Evolutionary conservation across 2,888 invertebrate genomes (phyloP).

Genomic region (Epicampocera succincta): DNA sequence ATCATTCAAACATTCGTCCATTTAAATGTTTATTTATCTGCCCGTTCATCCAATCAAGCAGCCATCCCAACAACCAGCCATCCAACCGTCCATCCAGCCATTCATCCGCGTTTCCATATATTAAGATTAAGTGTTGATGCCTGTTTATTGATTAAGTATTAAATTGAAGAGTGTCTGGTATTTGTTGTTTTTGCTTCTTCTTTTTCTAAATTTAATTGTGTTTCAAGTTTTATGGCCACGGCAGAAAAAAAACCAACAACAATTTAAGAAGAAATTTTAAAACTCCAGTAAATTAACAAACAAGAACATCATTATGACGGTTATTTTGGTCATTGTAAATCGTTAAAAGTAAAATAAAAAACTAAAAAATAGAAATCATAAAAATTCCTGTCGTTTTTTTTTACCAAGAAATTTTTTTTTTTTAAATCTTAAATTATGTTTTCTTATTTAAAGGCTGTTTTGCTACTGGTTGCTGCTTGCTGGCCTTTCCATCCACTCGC

Average conservation of each 20-base stretch:
- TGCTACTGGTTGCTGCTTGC: background rate
- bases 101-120: slow-evolving; percentile 6
- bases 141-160: slow-evolving; percentile 56
- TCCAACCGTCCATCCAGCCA: background rate
- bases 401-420: background rate
- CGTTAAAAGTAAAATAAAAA: slow-evolving; percentile 25
- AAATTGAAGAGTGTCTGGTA: slow-evolving; percentile 55
- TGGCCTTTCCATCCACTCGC: background rate
- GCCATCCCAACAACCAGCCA: background rate
- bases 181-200: slow-evolving; percentile 19
- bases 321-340: slow-evolving; percentile 39
- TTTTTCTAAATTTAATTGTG: slow-evolving; percentile 38
- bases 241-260: slow-evolving; percentile 1
- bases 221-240: slow-evolving; percentile 45
- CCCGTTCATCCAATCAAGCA: slow-evolving; percentile 14
- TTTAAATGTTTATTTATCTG: slow-evolving; percentile 49
- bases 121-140: slow-evolving; percentile 59
- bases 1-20: slow-evolving; percentile 38
- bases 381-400: slow-evolving; percentile 28
- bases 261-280: slow-evolving; percentile 21
- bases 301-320: slow-evolving; percentile 48
- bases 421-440: slow-evolving; percentile 49
- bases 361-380: slow-evolving; percentile 50
- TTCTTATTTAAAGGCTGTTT: background rate
- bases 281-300: slow-evolving; percentile 31